Evolutionary conservation across 2,113 vertebrate genomes (phyloP), one percentile per base, ranked within the genome.

Genomic region (Taxidea taxus): DNA sequence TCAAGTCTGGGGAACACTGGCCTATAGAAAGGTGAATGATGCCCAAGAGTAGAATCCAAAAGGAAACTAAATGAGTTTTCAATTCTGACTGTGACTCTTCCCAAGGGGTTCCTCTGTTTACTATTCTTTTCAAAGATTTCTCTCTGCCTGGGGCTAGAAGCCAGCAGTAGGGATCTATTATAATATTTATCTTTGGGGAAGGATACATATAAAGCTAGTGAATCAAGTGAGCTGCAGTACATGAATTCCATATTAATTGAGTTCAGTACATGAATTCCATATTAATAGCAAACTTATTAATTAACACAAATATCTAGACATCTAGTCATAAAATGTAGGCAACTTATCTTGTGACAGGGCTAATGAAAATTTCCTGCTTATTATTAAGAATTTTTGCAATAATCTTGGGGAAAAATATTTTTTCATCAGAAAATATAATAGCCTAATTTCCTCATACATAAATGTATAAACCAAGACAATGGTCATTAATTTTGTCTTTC

Each of bases 241-340:
- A 96, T 92, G 54, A 96, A 90, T 82, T 96, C 60, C 70, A 90
- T 64, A 66, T 96, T 94, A 96, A 96, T 78, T n/a, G n/a, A n/a
- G n/a, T n/a, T n/a, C 18, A 90, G 56, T 90, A 81, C 9, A 96
- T 92, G 54, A 96, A 90, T 82, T 96, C 60, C 70, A 90, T 64
- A 66, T 96, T 94, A 96, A 96, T 78, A 93, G 34, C 13, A 72
- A 97, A 64, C 60, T 87, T 95, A 94, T 56, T 83, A 95, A 92
- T 96, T 96, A 90, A 83, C 70, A 92, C 23, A 83, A 93, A 77
- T 44, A 93, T 42, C n/a, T 13, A 96, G 77, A 82, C 10, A 94
- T 80, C 72, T 77, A 81, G 70, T 83, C 68, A 95, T 83, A 78
- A 93, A 94, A 87, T 84, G 15, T 91, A 89, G 93, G 58, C 66